Percentiles rank a stretch among this genome's conserved stretches.
These are phyloP conservation scores for Ypsolopha sequella DNA, from an alignment of 2,888 invertebrate species.

Conservation along the genomic window DNA sequence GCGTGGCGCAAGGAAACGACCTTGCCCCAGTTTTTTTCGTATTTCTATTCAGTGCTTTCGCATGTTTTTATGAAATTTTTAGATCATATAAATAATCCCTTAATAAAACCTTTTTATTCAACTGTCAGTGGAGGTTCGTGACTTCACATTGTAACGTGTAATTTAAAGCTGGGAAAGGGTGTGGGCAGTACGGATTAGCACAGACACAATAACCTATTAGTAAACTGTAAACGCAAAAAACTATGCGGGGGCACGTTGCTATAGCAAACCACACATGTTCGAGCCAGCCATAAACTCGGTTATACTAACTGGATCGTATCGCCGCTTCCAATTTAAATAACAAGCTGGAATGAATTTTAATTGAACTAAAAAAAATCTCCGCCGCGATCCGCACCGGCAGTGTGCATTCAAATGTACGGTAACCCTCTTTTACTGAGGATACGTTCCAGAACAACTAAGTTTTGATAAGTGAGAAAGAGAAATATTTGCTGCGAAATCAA, in stretches of 20 bases:
- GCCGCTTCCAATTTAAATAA: neutral
- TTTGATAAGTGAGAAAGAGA: too few relatives aligned
- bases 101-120: too few relatives aligned
- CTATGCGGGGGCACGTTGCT: slow-evolving; percentile 20
- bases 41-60: neutral
- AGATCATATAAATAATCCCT: too few relatives aligned
- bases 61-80: too few relatives aligned
- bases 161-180: slow-evolving; percentile 7
- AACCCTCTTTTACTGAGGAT: too few relatives aligned
- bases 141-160: too few relatives aligned
- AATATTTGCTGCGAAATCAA: too few relatives aligned
- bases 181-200: slow-evolving; percentile 2
- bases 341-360: slow-evolving; percentile 1
- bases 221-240: slow-evolving; percentile 12
- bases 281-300: slow-evolving; percentile 22
- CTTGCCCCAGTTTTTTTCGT: neutral
- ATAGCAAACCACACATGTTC: too few relatives aligned
- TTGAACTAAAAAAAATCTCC: neutral
- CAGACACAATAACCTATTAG: neutral
- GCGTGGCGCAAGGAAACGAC: neutral
- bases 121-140: too few relatives aligned
- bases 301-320: slow-evolving; percentile 5
- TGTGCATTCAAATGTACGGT: too few relatives aligned
- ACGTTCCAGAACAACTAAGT: too few relatives aligned
- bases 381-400: too few relatives aligned